Conservation (phyloP, 1,140 invertebrate genomes). For the Pseudomyrmex cubaensis region DNA sequence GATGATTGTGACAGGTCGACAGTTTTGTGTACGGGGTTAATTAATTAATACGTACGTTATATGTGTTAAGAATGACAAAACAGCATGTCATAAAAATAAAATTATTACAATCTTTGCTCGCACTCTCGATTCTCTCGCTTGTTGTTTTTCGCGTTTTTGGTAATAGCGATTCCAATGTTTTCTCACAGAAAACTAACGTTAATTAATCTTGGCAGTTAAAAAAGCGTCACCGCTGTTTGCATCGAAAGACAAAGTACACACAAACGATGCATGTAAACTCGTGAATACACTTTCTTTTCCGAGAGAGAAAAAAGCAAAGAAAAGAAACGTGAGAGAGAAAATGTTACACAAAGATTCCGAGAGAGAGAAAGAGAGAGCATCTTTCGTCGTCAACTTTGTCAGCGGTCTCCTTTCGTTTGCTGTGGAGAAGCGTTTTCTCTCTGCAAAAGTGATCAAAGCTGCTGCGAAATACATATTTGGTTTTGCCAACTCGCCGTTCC, state of each 20-base stretch:
- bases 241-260: constrained; percentile 61
- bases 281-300: constrained; percentile 33
- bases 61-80: too few species aligned
- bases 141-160: constrained; percentile 22
- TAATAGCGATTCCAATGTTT: constrained; percentile 27
- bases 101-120: too few species aligned
- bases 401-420: constrained; percentile 22
- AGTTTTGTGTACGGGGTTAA: not conserved
- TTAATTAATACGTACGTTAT: too few species aligned
- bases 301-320: constrained; percentile 3
- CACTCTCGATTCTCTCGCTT: constrained; percentile 16
- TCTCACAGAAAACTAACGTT: constrained; percentile 37
- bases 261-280: constrained; percentile 69
- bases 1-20: constrained; percentile 41
- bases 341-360: not conserved
- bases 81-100: too few species aligned
- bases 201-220: constrained; percentile 47
- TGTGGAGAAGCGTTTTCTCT: constrained; percentile 39
- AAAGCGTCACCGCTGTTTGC: constrained; percentile 8
- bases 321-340: not conserved
- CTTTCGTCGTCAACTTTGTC: constrained; percentile 15
- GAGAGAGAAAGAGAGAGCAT: constrained; percentile 1
- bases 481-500: constrained; percentile 65
- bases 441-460: constrained; percentile 74
- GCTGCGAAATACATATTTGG: constrained; percentile 73